A percentile compares a stretch with the other conserved stretches of the same genome.
Conservation (phyloP, 2,113 vertebrate genomes). For the Brachirus orientalis region DNA sequence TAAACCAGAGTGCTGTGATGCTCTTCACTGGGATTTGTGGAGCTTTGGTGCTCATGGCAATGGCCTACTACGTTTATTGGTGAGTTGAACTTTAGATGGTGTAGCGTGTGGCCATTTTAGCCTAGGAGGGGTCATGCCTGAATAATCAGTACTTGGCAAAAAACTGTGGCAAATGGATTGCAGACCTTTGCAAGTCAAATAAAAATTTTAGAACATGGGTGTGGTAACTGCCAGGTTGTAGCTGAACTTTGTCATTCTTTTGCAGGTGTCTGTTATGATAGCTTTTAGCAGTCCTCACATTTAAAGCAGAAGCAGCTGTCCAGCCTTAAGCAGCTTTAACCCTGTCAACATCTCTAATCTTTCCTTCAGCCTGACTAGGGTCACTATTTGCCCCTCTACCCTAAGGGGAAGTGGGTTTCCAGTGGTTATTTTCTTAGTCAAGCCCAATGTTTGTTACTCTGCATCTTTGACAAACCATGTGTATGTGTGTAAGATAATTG, state of each 20-base stretch:
- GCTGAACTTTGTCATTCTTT: not conserved
- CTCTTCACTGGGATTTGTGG: conserved; percentile 85
- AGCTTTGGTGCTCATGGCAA: conserved; percentile 81
- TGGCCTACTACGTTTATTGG: conserved; percentile 85
- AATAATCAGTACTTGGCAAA: too few species aligned
- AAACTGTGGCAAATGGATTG: not conserved
- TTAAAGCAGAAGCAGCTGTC: conserved; percentile 57
- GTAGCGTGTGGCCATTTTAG: not conserved
- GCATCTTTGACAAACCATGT: not conserved
- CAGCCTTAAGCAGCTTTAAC: conserved; percentile 71
- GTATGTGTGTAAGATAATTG: not conserved
- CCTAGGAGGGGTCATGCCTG: too few species aligned
- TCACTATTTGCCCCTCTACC: conserved; percentile 18
- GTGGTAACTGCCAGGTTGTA: too few species aligned
- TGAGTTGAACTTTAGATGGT: conserved; percentile 59
- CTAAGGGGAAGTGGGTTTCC: not conserved
- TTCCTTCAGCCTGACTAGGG: conserved; percentile 17
- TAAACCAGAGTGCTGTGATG: conserved; percentile 84
- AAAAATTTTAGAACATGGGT: not conserved
- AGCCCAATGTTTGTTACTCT: not conserved
- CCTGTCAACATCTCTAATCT: conserved; percentile 64
- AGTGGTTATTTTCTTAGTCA: not conserved
- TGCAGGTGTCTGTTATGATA: not conserved
- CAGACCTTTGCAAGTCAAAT: conserved; percentile 1
- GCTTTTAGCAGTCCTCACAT: not conserved